A percentile compares a stretch with the other conserved stretches of the same genome.
Conservation (phyloP, 37 sponge, comb jelly and placozoan genomes). For the Hexactinellida sp. region DNA sequence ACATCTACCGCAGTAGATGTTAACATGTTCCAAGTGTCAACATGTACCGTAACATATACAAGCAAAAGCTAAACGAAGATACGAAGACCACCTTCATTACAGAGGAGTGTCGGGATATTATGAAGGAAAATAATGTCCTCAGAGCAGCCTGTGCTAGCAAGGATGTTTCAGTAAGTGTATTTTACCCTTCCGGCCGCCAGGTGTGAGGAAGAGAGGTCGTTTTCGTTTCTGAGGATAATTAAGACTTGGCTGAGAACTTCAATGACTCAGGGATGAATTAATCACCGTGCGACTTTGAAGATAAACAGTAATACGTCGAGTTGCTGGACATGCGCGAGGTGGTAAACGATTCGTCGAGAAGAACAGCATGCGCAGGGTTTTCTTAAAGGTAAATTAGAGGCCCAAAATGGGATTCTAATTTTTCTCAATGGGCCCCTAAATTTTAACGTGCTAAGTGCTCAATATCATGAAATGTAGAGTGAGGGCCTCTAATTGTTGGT, state of each 20-base stretch:
- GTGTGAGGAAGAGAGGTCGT: neutral
- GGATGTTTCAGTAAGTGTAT: neutral
- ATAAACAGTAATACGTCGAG: neutral
- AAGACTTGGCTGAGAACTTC: neutral
- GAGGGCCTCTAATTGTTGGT: no score
- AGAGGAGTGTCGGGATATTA: neutral
- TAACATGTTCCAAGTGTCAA: no score
- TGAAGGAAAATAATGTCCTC: neutral
- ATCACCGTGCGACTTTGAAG: neutral
- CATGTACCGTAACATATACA: no score
- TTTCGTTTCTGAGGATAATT: neutral
- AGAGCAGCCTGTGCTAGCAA: neutral
- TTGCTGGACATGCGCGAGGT: neutral
- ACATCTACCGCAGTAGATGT: no score
- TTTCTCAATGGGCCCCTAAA: no score
- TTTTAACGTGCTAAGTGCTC: no score
- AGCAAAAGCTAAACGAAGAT: neutral
- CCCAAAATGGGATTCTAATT: no score
- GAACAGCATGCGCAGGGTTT: no score
- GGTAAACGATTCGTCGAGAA: no score
- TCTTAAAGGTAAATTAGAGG: no score
- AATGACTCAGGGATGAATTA: neutral
- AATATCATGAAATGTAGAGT: no score
- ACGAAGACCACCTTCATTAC: neutral
- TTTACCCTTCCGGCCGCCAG: neutral